These are phyloP conservation scores for Xenotilapia longispinis DNA, from an alignment of 2,113 vertebrate genomes.

Conservation along the genomic window DNA sequence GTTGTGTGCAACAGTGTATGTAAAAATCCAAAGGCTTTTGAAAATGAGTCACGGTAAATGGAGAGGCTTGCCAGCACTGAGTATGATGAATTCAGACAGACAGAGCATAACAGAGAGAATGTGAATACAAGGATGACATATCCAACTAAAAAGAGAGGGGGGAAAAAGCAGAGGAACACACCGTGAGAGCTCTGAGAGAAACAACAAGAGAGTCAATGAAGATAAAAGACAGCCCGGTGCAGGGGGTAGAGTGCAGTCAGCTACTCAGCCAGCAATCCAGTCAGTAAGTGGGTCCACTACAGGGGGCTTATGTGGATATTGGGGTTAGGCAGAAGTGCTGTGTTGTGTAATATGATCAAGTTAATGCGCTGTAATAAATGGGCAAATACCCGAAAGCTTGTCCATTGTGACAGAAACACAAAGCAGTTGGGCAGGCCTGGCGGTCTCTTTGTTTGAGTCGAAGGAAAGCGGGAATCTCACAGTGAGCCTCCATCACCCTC, in stretches of 20 bases:
- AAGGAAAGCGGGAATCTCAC: slow-evolving; percentile 9
- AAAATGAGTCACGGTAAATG: slow-evolving; percentile 40
- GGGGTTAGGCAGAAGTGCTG: slow-evolving; percentile 33
- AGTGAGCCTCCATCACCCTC: slow-evolving; percentile 14
- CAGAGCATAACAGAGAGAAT: slow-evolving; percentile 7
- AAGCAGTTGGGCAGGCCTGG: slow-evolving; percentile 36
- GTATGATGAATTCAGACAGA: slow-evolving; percentile 28
- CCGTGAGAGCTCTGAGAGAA: not conserved
- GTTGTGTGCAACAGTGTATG: slow-evolving; percentile 12
- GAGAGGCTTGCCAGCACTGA: slow-evolving; percentile 18
- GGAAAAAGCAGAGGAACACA: not conserved
- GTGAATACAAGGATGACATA: not conserved
- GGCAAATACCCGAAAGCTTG: slow-evolving; percentile 51
- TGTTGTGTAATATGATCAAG: slow-evolving; percentile 54
- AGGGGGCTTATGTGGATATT: slow-evolving; percentile 44
- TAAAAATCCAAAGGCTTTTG: slow-evolving; percentile 25
- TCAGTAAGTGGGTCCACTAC: slow-evolving; percentile 35
- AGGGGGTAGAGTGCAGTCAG: not conserved
- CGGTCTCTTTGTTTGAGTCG: slow-evolving; percentile 21
- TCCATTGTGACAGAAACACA: slow-evolving; percentile 54
- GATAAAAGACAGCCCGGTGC: not conserved
- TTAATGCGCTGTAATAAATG: slow-evolving; percentile 62
- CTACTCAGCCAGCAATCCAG: slow-evolving; percentile 10
- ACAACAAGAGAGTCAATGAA: slow-evolving; percentile 14
- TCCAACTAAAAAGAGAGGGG: not conserved